Conservation (phyloP, 2,113 vertebrate genomes). For the Passer domesticus region DNA sequence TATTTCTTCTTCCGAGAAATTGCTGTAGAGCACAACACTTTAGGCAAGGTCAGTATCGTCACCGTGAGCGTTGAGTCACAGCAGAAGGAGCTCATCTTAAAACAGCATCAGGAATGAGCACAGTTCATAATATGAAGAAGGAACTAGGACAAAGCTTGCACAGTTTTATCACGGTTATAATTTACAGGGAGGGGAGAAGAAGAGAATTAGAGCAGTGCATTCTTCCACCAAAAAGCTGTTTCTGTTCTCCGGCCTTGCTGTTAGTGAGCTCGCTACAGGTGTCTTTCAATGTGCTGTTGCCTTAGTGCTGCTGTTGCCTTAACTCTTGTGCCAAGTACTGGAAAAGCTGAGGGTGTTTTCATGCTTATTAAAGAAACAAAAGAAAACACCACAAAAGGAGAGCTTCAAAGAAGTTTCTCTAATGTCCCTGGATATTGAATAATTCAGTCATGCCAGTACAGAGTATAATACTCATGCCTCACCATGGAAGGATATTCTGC, state of each 20-base stretch:
- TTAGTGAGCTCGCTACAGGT: not conserved
- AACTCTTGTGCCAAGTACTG: not conserved
- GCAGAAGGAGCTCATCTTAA: not conserved
- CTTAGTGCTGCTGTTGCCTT: constrained; percentile 26
- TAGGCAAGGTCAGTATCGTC: constrained; percentile 87
- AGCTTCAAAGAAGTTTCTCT: constrained; percentile 65
- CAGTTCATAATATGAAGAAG: not conserved
- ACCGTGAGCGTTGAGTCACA: not conserved
- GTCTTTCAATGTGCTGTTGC: not conserved
- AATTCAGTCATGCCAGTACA: constrained; percentile 80
- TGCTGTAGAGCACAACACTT: constrained; percentile 94
- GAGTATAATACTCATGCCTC: constrained; percentile 76
- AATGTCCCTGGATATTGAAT: constrained; percentile 78
- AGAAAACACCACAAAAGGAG: constrained; percentile 32
- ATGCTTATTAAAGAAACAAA: constrained; percentile 42
- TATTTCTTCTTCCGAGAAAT: constrained; percentile 99
- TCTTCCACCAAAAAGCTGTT: not conserved
- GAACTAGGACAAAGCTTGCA: not conserved
- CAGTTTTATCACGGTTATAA: not conserved
- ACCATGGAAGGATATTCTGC: constrained; percentile 73
- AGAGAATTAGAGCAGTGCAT: not conserved
- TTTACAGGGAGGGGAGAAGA: not conserved
- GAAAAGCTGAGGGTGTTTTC: constrained; percentile 30
- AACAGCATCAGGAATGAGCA: not conserved
- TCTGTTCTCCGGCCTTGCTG: not conserved